Evolutionary conservation across 2,113 vertebrate species (phyloP).

Genomic region (Labrus mixtus): DNA sequence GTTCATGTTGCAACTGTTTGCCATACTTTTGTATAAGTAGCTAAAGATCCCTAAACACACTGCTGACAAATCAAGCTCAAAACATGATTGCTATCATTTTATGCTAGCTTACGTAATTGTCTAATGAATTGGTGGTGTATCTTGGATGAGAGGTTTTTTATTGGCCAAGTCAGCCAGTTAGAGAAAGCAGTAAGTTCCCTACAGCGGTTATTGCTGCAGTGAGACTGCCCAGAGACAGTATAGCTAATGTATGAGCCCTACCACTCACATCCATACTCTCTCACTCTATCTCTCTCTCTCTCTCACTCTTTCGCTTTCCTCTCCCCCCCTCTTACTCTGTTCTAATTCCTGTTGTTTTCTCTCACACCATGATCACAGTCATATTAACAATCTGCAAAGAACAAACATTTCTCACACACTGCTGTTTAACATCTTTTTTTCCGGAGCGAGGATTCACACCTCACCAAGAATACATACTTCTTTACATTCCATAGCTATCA

Average conservation of each 20-base stretch:
- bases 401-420: slow-evolving; percentile 47
- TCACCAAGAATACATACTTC: slow-evolving; percentile 99
- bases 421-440: slow-evolving; percentile 49
- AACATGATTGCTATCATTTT: slow-evolving; percentile 50
- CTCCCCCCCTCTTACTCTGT: slow-evolving; percentile 10
- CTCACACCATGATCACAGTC: slow-evolving; percentile 50
- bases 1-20: slow-evolving; percentile 49
- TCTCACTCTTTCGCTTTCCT: background rate
- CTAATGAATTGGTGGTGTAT: slow-evolving; percentile 59
- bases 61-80: slow-evolving; percentile 24
- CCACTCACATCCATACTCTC: slow-evolving; percentile 58
- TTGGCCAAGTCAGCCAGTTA: slow-evolving; percentile 75
- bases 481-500: slow-evolving; percentile 99
- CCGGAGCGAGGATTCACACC: slow-evolving; percentile 84
- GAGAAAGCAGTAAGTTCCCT: slow-evolving; percentile 75
- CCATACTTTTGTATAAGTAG: slow-evolving; percentile 27
- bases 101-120: slow-evolving; percentile 51
- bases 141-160: slow-evolving; percentile 71
- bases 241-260: slow-evolving; percentile 78
- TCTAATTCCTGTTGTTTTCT: slow-evolving; percentile 26
- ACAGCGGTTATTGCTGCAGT: slow-evolving; percentile 81
- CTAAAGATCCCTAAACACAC: slow-evolving; percentile 9
- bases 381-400: slow-evolving; percentile 58
- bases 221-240: slow-evolving; percentile 83
- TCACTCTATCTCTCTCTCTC: slow-evolving; percentile 6